phyloP scores from a whole-genome alignment of 1,140 invertebrate species.

The Eumaeus atala region DNA sequence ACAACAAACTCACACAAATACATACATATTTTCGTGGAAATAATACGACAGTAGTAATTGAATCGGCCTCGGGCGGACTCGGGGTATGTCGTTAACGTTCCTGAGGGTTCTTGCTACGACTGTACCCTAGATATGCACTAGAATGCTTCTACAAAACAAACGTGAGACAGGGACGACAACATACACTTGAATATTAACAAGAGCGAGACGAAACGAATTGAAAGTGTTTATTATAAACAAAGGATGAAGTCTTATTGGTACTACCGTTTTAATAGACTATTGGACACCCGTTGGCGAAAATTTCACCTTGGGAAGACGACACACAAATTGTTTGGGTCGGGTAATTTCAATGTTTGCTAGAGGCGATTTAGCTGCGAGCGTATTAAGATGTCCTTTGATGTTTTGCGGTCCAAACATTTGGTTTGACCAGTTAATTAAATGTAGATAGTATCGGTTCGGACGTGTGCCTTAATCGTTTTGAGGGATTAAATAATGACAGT shows the following conservation, averaged over 20 bases:
- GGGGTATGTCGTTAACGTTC: conserved; percentile 68
- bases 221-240: conserved; percentile 73
- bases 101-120: conserved; percentile 57
- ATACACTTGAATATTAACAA: conserved; percentile 13
- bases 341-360: conserved; percentile 49
- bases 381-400: conserved; percentile 70
- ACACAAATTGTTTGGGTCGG: conserved; percentile 53
- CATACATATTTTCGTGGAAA: conserved; percentile 70
- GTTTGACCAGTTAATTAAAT: conserved; percentile 68
- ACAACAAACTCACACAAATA: conserved; percentile 62
- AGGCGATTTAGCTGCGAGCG: conserved; percentile 63
- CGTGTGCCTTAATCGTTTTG: conserved; percentile 54
- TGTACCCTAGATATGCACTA: conserved; percentile 65
- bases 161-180: conserved; percentile 30
- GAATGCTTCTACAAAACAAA: conserved; percentile 57
- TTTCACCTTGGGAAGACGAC: conserved; percentile 61
- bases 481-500: conserved; percentile 32
- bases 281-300: conserved; percentile 60
- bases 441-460: conserved; percentile 49
- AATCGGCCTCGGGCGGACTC: conserved; percentile 69
- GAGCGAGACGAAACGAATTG: conserved; percentile 39
- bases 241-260: conserved; percentile 71
- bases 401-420: conserved; percentile 59
- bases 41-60: conserved; percentile 73
- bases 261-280: conserved; percentile 70